Conservation (phyloP, 2,797 vertebrate genomes). For the Gobionotothen gibberifrons region DNA sequence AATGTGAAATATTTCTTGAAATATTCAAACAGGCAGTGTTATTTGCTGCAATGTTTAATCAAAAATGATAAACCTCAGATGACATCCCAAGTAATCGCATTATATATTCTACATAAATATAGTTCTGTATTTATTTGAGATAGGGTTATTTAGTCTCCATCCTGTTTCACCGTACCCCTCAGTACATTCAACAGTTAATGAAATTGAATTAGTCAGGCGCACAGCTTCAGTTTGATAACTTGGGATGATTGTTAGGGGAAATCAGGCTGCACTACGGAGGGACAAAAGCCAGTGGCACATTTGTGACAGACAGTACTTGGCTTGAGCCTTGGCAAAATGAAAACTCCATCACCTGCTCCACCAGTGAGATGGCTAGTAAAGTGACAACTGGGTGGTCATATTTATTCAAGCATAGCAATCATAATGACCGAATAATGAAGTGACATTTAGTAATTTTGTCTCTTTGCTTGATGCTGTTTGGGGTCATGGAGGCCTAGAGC, state of each 20-base stretch:
- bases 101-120: constrained; percentile 25
- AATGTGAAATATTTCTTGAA: not conserved
- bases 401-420: constrained; percentile 18
- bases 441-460: constrained; percentile 20
- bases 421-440: constrained; percentile 15
- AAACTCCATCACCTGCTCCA: constrained; percentile 34
- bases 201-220: constrained; percentile 65
- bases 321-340: constrained; percentile 17
- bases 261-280: constrained; percentile 40
- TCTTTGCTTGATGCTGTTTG: constrained; percentile 19
- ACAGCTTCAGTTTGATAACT: constrained; percentile 48
- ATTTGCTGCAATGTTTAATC: constrained; percentile 2
- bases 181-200: constrained; percentile 56
- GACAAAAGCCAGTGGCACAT: constrained; percentile 37
- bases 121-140: not conserved
- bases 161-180: constrained; percentile 38
- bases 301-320: constrained; percentile 40
- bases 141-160: constrained; percentile 36
- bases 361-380: constrained; percentile 7
- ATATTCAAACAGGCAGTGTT: not conserved
- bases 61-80: constrained; percentile 32
- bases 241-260: constrained; percentile 53
- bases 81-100: constrained; percentile 27
- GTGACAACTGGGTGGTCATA: constrained; percentile 2
- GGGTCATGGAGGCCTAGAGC: constrained; percentile 1